Base-by-base conservation (phyloP, 2,113 vertebrate genomes). In the Aspiorhynchus laticeps region DNA sequence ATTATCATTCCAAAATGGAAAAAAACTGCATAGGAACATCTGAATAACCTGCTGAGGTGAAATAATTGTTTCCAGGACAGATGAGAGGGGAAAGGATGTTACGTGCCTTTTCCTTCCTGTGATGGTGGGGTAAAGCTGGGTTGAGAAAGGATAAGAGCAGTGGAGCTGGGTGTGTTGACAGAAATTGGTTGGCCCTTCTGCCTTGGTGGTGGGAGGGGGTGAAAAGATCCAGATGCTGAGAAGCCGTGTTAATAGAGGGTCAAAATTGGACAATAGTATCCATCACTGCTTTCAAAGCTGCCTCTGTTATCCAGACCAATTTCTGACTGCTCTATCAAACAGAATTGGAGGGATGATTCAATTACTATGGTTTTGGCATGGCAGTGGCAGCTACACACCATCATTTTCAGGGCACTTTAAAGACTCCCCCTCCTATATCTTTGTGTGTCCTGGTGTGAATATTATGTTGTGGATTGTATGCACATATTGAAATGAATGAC, bases 211-310 rank as follows among this genome's bases (percentile, higher is more conserved):
- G 93, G 92, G 94, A 93, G 95, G 91, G 91, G 86, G 92, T 95
- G 96, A 96, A 96, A 95, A 95, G 92, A 95, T 96, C 95, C 96
- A 97, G 96, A 97, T 97, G 95, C 95, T 95, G 96, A 95, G 96
- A 96, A 95, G 95, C 94, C 92, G 95, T 97, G 96, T 97, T 97
- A 98, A 98, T 97, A 95, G 96, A 94, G 95, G 97, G 96, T 98
- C 96, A 97, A 87, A 69, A 94, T 93, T 91, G 95, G 95, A 97
- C 97, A 97, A 97, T 96, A 94, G 95, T 96, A 95, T 96, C 96
- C 95, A 95, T 97, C 96, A 95, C 95, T 96, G 94, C 95, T 95
- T 96, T 96, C 95, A 95, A 94, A 94, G 95, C 95, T 95, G 93
- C 91, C 88, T 90, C 95, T 95, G 94, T 97, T 96, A 96, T 90